Conservation (phyloP, 2,797 vertebrate species). For the Halcyon smyrnensis region DNA sequence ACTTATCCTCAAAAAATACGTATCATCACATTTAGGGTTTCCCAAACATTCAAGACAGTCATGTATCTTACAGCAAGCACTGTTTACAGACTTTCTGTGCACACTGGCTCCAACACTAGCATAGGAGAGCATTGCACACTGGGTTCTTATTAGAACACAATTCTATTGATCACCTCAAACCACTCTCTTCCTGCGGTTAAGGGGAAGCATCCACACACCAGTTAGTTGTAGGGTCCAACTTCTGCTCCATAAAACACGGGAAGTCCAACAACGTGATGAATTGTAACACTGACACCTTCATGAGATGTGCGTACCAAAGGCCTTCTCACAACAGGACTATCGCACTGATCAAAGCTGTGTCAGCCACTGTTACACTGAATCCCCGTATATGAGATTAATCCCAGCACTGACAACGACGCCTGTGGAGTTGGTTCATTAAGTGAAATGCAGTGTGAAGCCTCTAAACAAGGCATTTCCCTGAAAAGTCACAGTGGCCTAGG, state of each 20-base stretch:
- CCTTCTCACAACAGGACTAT: background rate
- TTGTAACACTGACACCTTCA: background rate
- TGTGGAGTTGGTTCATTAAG: no score
- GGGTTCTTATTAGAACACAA: background rate
- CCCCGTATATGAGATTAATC: background rate
- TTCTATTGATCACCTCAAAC: background rate
- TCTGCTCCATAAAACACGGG: background rate
- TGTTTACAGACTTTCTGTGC: background rate
- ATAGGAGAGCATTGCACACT: background rate
- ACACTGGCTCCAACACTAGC: background rate
- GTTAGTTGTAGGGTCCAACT: background rate
- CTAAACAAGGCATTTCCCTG: background rate
- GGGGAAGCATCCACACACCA: background rate
- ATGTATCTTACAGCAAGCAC: background rate
- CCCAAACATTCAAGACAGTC: background rate
- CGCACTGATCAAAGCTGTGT: background rate
- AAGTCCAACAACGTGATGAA: background rate
- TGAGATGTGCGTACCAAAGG: background rate
- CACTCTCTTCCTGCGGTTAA: background rate
- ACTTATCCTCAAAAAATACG: fast-evolving
- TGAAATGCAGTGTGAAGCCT: background rate
- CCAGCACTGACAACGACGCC: background rate
- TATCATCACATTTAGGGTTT: background rate
- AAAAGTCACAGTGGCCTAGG: background rate
- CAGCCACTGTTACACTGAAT: background rate